Evolutionary conservation across 2,113 vertebrate genomes (phyloP).

Genomic region (Chascanopsetta lugubris): DNA sequence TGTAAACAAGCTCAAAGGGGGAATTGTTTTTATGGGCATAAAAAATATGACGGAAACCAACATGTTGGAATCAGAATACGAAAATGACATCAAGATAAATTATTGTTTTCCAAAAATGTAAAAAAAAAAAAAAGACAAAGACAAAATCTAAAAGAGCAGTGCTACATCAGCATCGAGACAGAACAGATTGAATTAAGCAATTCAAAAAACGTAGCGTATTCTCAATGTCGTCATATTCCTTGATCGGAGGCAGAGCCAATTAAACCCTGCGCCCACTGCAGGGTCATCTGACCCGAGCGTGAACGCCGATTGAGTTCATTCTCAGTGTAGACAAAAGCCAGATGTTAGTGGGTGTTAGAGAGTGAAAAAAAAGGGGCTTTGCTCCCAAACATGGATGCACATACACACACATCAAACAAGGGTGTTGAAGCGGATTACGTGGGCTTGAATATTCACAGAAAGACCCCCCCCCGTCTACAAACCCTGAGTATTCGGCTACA

Average conservation of each 20-base stretch:
- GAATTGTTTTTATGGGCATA: too few relatives aligned
- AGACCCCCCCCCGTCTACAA: slow-evolving; percentile 60
- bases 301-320: slow-evolving; percentile 10
- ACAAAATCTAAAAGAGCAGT: too few relatives aligned
- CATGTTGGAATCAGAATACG: too few relatives aligned
- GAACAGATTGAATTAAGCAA: too few relatives aligned
- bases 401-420: slow-evolving; percentile 6
- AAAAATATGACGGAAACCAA: too few relatives aligned
- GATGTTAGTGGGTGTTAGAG: neutral
- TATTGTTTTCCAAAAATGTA: too few relatives aligned
- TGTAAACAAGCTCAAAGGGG: too few relatives aligned
- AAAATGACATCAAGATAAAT: too few relatives aligned
- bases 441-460: slow-evolving; percentile 67
- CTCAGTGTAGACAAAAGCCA: neutral
- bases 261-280: neutral
- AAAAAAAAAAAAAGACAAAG: too few relatives aligned
- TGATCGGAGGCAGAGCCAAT: neutral
- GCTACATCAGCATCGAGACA: too few relatives aligned
- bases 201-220: neutral
- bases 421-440: slow-evolving; percentile 67
- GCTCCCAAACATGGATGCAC: neutral
- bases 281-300: neutral
- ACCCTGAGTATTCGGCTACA: slow-evolving; percentile 48
- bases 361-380: neutral
- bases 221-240: too few relatives aligned